Evolutionary conservation across 2,888 invertebrate genomes (phyloP), one percentile per base, ranked within the genome.

Genomic region (Panorpa germanica): DNA sequence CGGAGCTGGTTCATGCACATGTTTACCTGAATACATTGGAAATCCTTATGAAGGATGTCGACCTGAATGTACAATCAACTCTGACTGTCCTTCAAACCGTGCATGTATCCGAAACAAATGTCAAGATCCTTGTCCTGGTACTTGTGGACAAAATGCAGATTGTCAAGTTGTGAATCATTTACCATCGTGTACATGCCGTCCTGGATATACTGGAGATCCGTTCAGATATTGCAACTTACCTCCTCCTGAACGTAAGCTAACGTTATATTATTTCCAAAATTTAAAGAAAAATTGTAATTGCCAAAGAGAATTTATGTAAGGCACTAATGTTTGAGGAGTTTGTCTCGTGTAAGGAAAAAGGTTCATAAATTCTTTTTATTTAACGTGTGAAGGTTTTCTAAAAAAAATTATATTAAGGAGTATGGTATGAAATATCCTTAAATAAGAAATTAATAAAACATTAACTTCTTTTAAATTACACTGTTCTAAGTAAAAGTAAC

Each of bases 51-150:
- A 73, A 27, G 70, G 70, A 38, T 75, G 74, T 44, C 55, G 68
- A 8, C 68, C 70, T 3, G 70, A 70, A 40, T 70, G 70, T 40
- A 50, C 64, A 25, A 57, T 70, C 1, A 67, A 70, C 35, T 59
- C 65, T 0, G 70, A 74, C 40, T 76, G 76, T 41, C 52, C 68
- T 1, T 63, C 70, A 1, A 61, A 64, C 40, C 57, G 61, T 39
- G 70, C 75, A 10, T 77, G 77, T 43, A 70, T 74, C 35, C 65
- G 68, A 4, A 71, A 72, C 45, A 74, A 70, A 45, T 77, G 77
- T 41, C 54, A 67, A 38, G 68, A 76, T 52, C 74, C 75, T 9
- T 76, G 75, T 40, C 59, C 61, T 4, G 75, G 75, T 11, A 69
- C 73, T 2, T 77, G 77, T 42, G 75, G 76, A 3, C 63, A 68